Base-by-base conservation (phyloP, 2,888 invertebrate genomes). In the Eumerus sabulonum region DNA sequence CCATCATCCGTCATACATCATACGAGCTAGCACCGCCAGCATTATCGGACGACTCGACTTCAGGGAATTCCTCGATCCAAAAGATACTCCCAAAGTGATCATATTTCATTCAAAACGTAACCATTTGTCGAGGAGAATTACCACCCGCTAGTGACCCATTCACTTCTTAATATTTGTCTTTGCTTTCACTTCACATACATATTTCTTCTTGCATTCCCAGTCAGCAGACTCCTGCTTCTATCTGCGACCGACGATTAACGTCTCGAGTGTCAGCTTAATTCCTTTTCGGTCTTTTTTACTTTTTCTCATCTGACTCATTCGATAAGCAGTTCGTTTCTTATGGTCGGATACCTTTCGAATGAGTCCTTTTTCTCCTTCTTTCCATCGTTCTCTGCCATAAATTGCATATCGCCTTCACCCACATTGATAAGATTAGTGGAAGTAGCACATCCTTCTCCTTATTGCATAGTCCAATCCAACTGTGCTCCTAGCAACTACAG, bases 371-470 rank as follows among this genome's bases (percentile, higher is more conserved):
- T 60, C 12, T 57, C 50, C 36, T 54, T 60, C 60, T 45, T 64
- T 77, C 72, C 67, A 67, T 63, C 63, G 47, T 77, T 7, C 27
- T 27, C 73, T 59, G 40, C 63, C 74, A 74, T 74, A 74, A 79
- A 73, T 70, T 79, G 74, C 64, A 68, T 79, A 79, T 79, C 70
- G 73, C 68, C 68, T 74, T 74, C 73, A 74, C 64, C 60, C 64
- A 64, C 64, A 63, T 79, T 74, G 64, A 79, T 73, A 68, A 68
- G 73, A 79, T 79, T 73, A 35, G 11, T 14, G 68, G 68, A 60
- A 72, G 64, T 57, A 64, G 16, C 57, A 72, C 36, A 42, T 44
- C 47, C 50, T 44, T 38, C 50, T 36, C 19, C 56, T 50, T 63
- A 63, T 50, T 71, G 47, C 9, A 4, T 18, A 17, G 40, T 14